phyloP scores from a whole-genome alignment of 2,797 vertebrate genomes.

The Chrysolophus pictus region DNA sequence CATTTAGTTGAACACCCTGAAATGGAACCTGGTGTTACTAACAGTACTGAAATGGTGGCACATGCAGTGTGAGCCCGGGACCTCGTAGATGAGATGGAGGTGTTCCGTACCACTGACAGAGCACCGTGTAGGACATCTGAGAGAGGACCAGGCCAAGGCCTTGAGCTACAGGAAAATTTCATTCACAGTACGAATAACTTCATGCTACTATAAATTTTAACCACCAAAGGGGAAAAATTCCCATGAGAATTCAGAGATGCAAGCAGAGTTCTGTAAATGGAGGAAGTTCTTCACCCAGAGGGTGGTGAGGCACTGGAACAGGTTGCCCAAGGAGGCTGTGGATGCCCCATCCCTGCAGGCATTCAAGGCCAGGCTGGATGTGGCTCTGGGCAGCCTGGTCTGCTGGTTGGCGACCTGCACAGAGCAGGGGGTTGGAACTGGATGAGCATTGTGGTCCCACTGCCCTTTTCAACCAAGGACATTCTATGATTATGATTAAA shows the following conservation, averaged over 20 bases:
- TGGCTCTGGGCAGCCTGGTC: no score
- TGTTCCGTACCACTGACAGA: not conserved
- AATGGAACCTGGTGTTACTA: not conserved
- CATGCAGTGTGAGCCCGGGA: accelerated
- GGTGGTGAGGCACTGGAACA: no score
- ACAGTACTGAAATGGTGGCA: not conserved
- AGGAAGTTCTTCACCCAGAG: no score
- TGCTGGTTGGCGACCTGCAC: no score
- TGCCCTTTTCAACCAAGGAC: no score
- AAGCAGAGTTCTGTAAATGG: not conserved
- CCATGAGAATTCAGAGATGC: not conserved
- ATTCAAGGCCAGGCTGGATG: no score
- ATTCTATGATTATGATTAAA: not conserved
- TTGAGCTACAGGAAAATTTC: not conserved
- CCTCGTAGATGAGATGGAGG: not conserved
- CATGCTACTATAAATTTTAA: not conserved
- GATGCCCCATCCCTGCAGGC: no score
- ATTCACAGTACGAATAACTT: not conserved
- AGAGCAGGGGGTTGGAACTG: no score
- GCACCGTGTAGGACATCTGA: accelerated
- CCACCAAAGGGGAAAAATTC: not conserved
- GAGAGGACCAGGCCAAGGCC: constrained; percentile 1
- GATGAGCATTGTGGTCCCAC: no score
- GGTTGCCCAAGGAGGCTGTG: no score
- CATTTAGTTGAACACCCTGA: not conserved